These are phyloP conservation scores for Eurytoma adleriae DNA, from an alignment of 2,888 invertebrate genomes.

Conservation along the genomic window DNA sequence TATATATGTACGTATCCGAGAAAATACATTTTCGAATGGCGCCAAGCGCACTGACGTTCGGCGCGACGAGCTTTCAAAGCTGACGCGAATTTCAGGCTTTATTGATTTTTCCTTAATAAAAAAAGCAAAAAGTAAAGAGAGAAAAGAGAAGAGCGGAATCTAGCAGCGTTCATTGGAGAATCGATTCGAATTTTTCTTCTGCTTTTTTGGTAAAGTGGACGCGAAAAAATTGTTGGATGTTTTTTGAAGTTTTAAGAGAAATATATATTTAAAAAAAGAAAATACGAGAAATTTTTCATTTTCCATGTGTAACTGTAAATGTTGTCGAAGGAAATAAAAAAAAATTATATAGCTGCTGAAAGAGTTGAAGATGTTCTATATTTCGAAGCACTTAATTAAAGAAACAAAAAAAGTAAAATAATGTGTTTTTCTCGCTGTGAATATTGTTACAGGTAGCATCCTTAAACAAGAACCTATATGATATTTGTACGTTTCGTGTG, in stretches of 20 bases:
- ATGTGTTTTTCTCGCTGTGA: constrained; percentile 30
- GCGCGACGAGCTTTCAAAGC: constrained; percentile 11
- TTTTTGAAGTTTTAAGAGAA: constrained; percentile 17
- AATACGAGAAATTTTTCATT: constrained; percentile 18
- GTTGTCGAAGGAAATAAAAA: constrained; percentile 14
- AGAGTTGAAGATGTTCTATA: constrained; percentile 27
- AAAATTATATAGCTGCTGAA: constrained; percentile 11
- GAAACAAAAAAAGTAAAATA: constrained; percentile 9
- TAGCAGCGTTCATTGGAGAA: not conserved
- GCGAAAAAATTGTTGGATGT: constrained; percentile 35
- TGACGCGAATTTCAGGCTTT: constrained; percentile 2
- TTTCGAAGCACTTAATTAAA: not conserved
- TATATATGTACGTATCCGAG: not conserved
- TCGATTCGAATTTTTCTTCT: constrained; percentile 17
- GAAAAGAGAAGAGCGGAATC: too few relatives aligned
- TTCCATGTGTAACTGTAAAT: constrained; percentile 6
- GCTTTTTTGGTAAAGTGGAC: not conserved
- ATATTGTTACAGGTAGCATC: constrained; percentile 37
- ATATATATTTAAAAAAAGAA: not conserved
- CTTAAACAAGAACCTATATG: constrained; percentile 11
- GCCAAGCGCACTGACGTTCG: not conserved
- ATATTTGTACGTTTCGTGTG: constrained; percentile 34
- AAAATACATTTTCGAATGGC: constrained; percentile 9
- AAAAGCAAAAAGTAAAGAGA: not conserved
- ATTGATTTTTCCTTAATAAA: constrained; percentile 6